phyloP scores from a whole-genome alignment of 2,888 invertebrate species.

The Emmelina monodactyla region DNA sequence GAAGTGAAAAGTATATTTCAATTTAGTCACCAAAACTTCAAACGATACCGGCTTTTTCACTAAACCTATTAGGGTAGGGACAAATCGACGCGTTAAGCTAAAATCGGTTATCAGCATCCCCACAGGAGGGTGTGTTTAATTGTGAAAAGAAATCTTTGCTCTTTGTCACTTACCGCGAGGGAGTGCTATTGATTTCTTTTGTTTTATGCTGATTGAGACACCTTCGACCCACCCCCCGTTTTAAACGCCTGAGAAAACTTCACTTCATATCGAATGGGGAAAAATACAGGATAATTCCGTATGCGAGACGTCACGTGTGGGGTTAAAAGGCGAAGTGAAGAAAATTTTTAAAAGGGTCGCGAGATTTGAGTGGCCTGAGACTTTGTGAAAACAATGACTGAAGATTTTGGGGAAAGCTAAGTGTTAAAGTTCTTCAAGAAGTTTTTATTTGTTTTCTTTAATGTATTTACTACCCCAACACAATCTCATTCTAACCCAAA shows the following conservation, averaged over 20 bases:
- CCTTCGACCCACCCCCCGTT: conserved; percentile 44
- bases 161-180: conserved; percentile 49
- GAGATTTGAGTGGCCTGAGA: neutral
- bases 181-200: conserved; percentile 65
- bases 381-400: too few species aligned
- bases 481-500: conserved; percentile 12
- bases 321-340: neutral
- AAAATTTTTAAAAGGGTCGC: conserved; percentile 1
- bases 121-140: conserved; percentile 58
- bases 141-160: conserved; percentile 67
- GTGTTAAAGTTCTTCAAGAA: too few species aligned
- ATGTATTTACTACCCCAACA: neutral
- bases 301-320: conserved; percentile 14
- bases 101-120: conserved; percentile 48
- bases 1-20: too few species aligned
- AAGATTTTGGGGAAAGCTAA: too few species aligned
- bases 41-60: neutral
- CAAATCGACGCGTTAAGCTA: conserved; percentile 24
- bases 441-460: neutral
- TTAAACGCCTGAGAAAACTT: conserved; percentile 52
- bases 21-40: too few species aligned
- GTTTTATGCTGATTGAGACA: conserved; percentile 68
- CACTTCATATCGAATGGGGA: conserved; percentile 51
- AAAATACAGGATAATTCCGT: conserved; percentile 17
- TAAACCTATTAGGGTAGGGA: conserved; percentile 5